Evolutionary conservation across 1,140 invertebrate species (phyloP).

Genomic region (Drosophila ironensis): DNA sequence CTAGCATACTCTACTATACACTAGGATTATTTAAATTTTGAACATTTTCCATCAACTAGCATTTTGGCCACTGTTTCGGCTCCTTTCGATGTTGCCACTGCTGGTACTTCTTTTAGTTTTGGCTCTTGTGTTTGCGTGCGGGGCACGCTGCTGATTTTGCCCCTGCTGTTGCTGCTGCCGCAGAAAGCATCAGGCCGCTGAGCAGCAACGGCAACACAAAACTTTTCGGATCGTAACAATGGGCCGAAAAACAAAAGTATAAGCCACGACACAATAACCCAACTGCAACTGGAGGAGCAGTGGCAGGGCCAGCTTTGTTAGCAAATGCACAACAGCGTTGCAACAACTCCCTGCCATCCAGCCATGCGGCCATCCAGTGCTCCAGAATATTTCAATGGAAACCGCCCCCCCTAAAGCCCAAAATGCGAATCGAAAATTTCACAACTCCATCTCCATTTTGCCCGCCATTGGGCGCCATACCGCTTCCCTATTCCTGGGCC

Average conservation of each 20-base stretch:
- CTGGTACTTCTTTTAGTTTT: constrained; percentile 57
- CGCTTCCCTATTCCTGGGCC: not conserved
- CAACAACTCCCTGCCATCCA: too few relatives aligned
- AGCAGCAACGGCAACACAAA: constrained; percentile 32
- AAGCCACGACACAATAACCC: constrained; percentile 71
- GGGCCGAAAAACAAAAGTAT: constrained; percentile 69
- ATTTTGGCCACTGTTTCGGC: not conserved
- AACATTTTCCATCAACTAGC: too few relatives aligned
- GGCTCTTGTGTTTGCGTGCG: constrained; percentile 64
- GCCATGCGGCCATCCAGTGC: too few relatives aligned
- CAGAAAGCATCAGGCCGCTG: too few relatives aligned
- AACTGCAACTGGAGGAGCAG: constrained; percentile 26
- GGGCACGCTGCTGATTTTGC: constrained; percentile 20
- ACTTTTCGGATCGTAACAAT: constrained; percentile 60
- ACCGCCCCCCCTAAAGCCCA: not conserved
- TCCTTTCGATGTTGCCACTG: constrained; percentile 56
- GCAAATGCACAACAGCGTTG: constrained; percentile 46
- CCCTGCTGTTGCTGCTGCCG: constrained; percentile 9
- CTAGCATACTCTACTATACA: too few relatives aligned
- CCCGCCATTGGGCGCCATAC: not conserved
- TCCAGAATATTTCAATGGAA: constrained; percentile 50
- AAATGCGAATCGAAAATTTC: constrained; percentile 64
- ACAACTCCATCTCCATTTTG: not conserved
- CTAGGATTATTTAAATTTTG: too few relatives aligned
- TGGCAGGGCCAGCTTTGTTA: constrained; percentile 12